Evolutionary conservation across 2,113 vertebrate species (phyloP), one percentile per base, ranked within the genome.

Genomic region (Rhizomys pruinosus): DNA sequence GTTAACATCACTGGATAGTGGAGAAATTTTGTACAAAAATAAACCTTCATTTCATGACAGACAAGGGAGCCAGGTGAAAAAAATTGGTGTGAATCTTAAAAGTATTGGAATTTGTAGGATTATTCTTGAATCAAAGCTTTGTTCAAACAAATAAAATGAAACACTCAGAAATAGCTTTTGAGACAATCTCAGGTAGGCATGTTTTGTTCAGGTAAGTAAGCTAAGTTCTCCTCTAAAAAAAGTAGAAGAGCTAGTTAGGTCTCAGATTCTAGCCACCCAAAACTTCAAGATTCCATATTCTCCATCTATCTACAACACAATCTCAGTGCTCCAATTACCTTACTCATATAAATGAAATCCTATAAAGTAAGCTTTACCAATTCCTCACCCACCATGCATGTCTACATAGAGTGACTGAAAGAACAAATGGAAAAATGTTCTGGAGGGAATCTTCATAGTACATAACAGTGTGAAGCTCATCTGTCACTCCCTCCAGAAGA

Each of bases 371-470:
- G 2, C 89, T 29, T 91, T 93, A 82, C 25, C 34, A 71, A 6
- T 84, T 37, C n/a, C 66, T 66, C 37, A 23, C 2, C 4, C 29
- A 29, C 3, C 5, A 68, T 32, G 12, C 42, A 47, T 44, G n/a
- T 57, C 9, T 47, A 29, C n/a, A 5, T 91, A n/a, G 42, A 57
- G 2, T 85, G 9, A 69, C 64, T 39, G 47, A 95, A 93, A 59
- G 13, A 92, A n/a, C 20, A 63, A 44, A 85, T 37, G 27, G 9
- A 22, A 57, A 44, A 77, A 66, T 76, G 47, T 25, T 85, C 39
- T 12, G 9, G 2, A 44, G n/a, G 25, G 1, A 3, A 6, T 66
- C n/a, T 32, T 69, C 32, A 25, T 0, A 0, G 6, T 34, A 55
- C 20, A 27, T 5, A 22, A 63, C 39, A 32, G 66, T 84, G 1